These are phyloP conservation scores for Andrena chrysosceles DNA, from an alignment of 2,888 invertebrate genomes.

Conservation along the genomic window DNA sequence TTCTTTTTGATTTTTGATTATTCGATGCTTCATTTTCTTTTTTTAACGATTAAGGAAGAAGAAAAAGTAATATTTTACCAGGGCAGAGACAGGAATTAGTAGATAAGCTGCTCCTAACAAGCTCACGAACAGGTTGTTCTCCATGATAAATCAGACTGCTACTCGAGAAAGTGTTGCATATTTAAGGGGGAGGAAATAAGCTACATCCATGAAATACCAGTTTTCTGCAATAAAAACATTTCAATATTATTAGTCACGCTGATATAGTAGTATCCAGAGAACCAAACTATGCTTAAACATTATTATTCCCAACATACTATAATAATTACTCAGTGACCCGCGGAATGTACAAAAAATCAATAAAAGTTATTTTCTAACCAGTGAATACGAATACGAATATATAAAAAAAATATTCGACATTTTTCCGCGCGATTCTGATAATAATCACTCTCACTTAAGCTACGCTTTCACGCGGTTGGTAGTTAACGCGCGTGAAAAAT, in stretches of 20 bases:
- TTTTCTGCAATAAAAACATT: slow-evolving; percentile 26
- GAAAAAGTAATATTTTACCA: background rate
- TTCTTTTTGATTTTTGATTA: no score
- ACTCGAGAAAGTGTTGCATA: slow-evolving; percentile 41
- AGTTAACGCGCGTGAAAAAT: slow-evolving; percentile 33
- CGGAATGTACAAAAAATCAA: no score
- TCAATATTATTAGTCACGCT: background rate
- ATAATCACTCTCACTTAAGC: slow-evolving; percentile 7
- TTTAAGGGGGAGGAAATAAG: slow-evolving; percentile 21
- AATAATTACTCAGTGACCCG: background rate
- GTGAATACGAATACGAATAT: no score
- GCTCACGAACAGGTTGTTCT: slow-evolving; percentile 50
- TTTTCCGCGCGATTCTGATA: background rate
- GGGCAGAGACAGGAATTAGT: slow-evolving; percentile 16
- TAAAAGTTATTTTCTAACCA: no score
- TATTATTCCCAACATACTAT: background rate
- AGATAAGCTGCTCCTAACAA: slow-evolving; percentile 42
- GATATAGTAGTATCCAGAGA: background rate
- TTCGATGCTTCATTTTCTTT: background rate
- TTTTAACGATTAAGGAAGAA: background rate
- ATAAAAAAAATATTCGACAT: background rate
- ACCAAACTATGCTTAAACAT: background rate
- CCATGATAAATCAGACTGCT: slow-evolving; percentile 29
- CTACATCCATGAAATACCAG: slow-evolving; percentile 36
- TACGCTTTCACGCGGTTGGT: slow-evolving; percentile 28